Evolutionary conservation across 2,797 vertebrate species (phyloP), one percentile per base, ranked within the genome.

Genomic region (Phalanger gymnotis): DNA sequence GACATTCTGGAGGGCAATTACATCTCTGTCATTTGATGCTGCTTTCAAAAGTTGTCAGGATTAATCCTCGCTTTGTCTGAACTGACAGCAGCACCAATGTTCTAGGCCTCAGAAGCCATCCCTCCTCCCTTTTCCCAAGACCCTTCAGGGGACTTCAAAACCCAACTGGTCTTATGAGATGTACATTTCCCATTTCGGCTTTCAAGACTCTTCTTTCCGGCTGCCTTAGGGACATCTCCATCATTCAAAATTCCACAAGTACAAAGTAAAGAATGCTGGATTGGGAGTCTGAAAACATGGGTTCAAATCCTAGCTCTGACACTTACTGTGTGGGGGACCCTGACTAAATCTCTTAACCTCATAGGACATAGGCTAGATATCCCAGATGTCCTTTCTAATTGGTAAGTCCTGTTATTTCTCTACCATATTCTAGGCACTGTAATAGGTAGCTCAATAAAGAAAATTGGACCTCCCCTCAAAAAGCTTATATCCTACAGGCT

Each of bases 141-240:
- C 55, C 73, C 93, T 0, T 0, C 1, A 0, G 34, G 0, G 25
- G 34, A 4, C 28, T 58, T 55, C 5, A 0, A 6, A 30, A 0
- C 0, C 57, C 40, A 11, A 10, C 0, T 0, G 0, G 53, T 53
- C 40, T 31, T 91, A 66, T 52, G 92, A 94, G 91, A 47, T 4
- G 11, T 0, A 2, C 1, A 22, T 90, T 92, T 81, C 28, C 90
- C 73, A 1, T 16, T 30, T 55, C 1, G 0, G 40, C 3, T 47
- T 87, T 47, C 40, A 27, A 87, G 40, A 87, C 27, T 47, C 40
- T 47, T 87, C 40, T 87, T 40, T 27, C 25, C 73, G 51, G 40
- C 0, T 87, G 7, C 40, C 73, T 87, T 47, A 19, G 25, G 22
- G 73, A 51, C 25, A 47, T 87, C 22, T 87, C 73, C 27, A 87